Evolutionary conservation across 2,888 invertebrate genomes (phyloP), one percentile per base, ranked within the genome.

Genomic region (Venusia cambrica): DNA sequence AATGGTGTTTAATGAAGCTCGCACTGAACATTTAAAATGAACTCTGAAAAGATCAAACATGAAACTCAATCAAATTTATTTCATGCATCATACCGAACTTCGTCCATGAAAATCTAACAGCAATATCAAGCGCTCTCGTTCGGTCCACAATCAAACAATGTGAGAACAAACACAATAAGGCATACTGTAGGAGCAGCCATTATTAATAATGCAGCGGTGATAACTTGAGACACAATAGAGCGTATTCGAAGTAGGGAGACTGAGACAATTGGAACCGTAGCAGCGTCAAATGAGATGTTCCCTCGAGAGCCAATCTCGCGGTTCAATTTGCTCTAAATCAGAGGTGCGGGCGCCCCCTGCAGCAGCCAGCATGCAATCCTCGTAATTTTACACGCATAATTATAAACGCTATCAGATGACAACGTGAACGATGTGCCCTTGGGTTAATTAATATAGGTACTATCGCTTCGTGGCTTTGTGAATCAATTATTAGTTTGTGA

Each of bases 261-360:
- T 54, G 69, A 74, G 75, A 79, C 79, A 78, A 77, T 78, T 76
- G 73, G 73, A 73, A 74, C 73, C 79, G 68, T 60, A 70, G 78
- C 78, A 74, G 67, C 78, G 72, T 75, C 81, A 80, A 83, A 81
- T 78, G 71, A 80, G 80, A 80, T 73, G 75, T 75, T 73, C 67
- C 60, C 62, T 62, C 62, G 62, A 55, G 69, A 76, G 73, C 76
- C 81, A 80, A 81, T 81, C 73, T 71, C 66, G 62, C 64, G 47
- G 73, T 80, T 78, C 81, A 81, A 83, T 83, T 84, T 81, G 79
- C 79, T 78, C 67, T 80, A 75, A 78, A 80, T 83, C 77, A 78
- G 65, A 59, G 62, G 52, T 68, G 70, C 63, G 62, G 55, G 58
- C 61, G 49, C 48, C 47, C 53, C 62, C 53, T 43, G 45, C 39